phyloP scores from a whole-genome alignment of 2,888 invertebrate genomes.

The Drosophila cognata region DNA sequence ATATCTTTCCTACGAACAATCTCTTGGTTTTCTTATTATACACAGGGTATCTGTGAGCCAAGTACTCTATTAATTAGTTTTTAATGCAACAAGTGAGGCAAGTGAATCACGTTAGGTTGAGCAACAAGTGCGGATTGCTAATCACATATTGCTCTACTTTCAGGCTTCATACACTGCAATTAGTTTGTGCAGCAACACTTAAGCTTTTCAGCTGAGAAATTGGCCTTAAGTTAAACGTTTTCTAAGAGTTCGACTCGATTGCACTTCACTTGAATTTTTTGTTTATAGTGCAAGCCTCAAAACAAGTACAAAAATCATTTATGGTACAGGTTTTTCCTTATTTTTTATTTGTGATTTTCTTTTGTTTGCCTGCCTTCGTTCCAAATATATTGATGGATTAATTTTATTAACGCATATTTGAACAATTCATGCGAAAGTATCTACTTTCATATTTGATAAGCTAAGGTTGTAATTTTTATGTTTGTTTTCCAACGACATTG shows the following conservation, averaged over 20 bases:
- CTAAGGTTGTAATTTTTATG: too few relatives aligned
- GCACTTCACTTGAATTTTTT: constrained; percentile 34
- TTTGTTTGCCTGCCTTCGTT: too few relatives aligned
- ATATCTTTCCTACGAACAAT: not conserved
- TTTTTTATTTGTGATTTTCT: too few relatives aligned
- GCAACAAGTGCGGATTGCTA: not conserved
- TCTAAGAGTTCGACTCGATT: constrained; percentile 10
- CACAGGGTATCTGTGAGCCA: not conserved
- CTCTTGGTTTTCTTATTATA: not conserved
- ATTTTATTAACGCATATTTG: too few relatives aligned
- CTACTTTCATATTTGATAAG: too few relatives aligned
- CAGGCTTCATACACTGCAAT: not conserved
- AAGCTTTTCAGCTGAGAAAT: not conserved
- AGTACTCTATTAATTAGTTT: not conserved
- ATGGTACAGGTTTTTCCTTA: too few relatives aligned
- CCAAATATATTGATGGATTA: too few relatives aligned
- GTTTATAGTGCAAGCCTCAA: constrained; percentile 54
- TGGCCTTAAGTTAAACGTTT: not conserved
- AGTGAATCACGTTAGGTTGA: not conserved
- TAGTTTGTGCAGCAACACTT: not conserved
- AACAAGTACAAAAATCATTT: constrained; percentile 13
- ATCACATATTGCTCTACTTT: not conserved
- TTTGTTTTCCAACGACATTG: too few relatives aligned
- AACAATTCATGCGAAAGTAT: too few relatives aligned
- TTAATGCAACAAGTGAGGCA: not conserved